Evolutionary conservation across 2,113 vertebrate genomes (phyloP).

Genomic region (Hippocampus guttulatus): DNA sequence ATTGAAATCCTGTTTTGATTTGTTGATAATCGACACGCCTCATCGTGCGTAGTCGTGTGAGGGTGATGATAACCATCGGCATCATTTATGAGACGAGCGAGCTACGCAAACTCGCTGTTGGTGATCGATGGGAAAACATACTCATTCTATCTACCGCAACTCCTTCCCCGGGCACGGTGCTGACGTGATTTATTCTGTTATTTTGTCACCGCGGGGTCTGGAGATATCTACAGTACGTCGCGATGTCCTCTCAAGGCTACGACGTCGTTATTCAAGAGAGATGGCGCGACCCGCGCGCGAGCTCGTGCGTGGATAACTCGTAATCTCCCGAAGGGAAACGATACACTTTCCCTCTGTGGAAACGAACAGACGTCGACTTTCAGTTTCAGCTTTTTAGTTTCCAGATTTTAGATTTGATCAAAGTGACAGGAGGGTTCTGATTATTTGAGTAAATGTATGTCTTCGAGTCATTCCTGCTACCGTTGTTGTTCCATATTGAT

Average conservation of each 20-base stretch:
- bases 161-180: slow-evolving; percentile 8
- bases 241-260: slow-evolving; percentile 10
- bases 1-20: slow-evolving; percentile 40
- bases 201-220: slow-evolving; percentile 23
- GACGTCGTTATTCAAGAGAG: slow-evolving; percentile 8
- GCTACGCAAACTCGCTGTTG: slow-evolving; percentile 13
- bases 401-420: background rate
- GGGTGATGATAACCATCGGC: slow-evolving; percentile 23
- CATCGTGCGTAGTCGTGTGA: slow-evolving; percentile 19
- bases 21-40: slow-evolving; percentile 26
- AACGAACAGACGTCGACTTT: background rate
- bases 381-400: background rate
- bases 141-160: slow-evolving; percentile 15
- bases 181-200: slow-evolving; percentile 18
- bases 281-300: slow-evolving; percentile 6
- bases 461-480: too few relatives aligned
- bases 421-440: too few relatives aligned
- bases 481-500: too few relatives aligned
- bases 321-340: background rate
- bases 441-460: too few relatives aligned
- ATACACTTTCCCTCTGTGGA: background rate
- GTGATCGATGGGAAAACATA: slow-evolving; percentile 27
- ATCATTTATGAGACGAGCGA: slow-evolving; percentile 26
- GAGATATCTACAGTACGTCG: slow-evolving; percentile 2
- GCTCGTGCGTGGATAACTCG: background rate